Conservation (phyloP, 1,140 invertebrate genomes). For the Cepaea nemoralis region DNA sequence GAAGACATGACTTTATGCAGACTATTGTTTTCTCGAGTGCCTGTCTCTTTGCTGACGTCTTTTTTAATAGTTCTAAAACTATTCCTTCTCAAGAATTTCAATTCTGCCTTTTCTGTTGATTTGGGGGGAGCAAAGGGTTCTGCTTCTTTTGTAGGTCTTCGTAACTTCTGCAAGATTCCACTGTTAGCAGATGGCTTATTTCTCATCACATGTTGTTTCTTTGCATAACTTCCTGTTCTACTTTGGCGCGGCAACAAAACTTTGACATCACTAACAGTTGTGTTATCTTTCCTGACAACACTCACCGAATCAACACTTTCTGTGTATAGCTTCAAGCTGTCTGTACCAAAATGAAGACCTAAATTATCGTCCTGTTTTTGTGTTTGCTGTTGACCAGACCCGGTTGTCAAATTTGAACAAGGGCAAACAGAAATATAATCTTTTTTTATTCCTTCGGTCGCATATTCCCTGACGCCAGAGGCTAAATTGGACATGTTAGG, state of each 20-base stretch:
- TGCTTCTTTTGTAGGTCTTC: background rate
- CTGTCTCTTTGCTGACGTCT: background rate
- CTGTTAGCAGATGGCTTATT: too few species aligned
- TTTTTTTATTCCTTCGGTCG: too few species aligned
- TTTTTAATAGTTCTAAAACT: background rate
- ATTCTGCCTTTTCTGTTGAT: background rate
- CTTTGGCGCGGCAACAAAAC: too few species aligned
- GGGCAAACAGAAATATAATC: too few species aligned
- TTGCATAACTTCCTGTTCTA: too few species aligned
- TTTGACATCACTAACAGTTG: background rate
- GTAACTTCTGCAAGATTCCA: background rate
- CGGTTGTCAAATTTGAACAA: too few species aligned
- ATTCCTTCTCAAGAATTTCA: background rate
- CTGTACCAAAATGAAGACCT: background rate
- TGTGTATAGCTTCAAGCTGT: background rate
- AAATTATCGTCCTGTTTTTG: background rate
- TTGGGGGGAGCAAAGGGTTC: background rate
- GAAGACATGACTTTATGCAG: background rate
- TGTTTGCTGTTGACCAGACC: too few species aligned
- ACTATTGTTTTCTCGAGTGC: background rate
- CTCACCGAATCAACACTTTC: background rate
- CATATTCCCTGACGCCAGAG: too few species aligned
- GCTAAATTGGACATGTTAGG: too few species aligned
- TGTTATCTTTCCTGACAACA: background rate
- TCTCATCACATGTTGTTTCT: too few species aligned